These are phyloP conservation scores for Grallaria varia DNA, from an alignment of 2,113 vertebrate species.

Conservation along the genomic window DNA sequence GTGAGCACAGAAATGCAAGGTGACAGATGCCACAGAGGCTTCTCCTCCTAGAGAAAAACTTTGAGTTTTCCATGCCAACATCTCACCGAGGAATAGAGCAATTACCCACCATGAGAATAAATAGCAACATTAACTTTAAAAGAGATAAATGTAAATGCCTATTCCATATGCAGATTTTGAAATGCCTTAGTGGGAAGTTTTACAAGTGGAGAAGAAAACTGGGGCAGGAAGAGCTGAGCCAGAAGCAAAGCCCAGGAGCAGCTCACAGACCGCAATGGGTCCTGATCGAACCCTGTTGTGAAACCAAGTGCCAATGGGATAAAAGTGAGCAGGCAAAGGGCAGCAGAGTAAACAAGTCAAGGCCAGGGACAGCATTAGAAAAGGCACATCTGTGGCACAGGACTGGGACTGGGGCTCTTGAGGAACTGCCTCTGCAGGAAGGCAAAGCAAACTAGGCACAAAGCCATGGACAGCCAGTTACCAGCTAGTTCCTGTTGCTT, in stretches of 20 bases:
- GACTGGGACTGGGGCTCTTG: neutral
- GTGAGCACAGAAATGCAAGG: neutral
- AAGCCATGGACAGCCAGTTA: neutral
- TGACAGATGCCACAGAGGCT: neutral
- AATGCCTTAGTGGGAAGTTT: neutral
- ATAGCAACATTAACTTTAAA: neutral
- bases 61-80: neutral
- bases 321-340: neutral
- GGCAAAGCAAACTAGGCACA: fast-evolving
- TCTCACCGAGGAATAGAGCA: neutral
- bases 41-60: neutral
- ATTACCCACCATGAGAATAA: neutral
- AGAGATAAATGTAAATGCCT: neutral
- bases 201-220: neutral
- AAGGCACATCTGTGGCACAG: fast-evolving
- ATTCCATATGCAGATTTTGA: neutral
- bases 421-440: neutral
- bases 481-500: neutral
- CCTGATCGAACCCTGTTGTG: fast-evolving
- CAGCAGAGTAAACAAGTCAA: neutral
- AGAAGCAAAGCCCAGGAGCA: neutral
- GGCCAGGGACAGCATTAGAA: neutral
- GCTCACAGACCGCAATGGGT: fast-evolving
- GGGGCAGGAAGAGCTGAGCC: neutral
- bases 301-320: neutral